These are phyloP conservation scores for Rhamnusium bicolor DNA, from an alignment of 2,888 invertebrate genomes.

Conservation along the genomic window DNA sequence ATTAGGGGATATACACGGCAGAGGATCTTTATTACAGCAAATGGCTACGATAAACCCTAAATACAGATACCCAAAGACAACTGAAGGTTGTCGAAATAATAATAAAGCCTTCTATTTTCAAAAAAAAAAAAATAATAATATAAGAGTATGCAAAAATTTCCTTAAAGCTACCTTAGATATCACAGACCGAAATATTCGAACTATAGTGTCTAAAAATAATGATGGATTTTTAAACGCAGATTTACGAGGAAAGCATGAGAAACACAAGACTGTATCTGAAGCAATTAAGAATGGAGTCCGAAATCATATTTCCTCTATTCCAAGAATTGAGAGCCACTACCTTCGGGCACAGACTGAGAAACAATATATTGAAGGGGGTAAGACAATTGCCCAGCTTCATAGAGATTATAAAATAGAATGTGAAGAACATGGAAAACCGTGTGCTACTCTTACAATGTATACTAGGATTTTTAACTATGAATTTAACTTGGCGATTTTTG, in stretches of 20 bases:
- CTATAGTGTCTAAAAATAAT: slow-evolving; percentile 18
- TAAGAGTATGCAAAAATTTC: slow-evolving; percentile 28
- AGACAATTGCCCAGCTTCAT: slow-evolving; percentile 11
- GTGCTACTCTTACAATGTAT: slow-evolving; percentile 25
- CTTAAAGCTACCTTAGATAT: slow-evolving; percentile 25
- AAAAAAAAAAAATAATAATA: slow-evolving; percentile 28
- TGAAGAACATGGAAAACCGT: slow-evolving; percentile 14
- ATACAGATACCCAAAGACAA: no score
- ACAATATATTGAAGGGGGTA: slow-evolving; percentile 28
- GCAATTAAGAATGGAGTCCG: no score
- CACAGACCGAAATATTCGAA: slow-evolving; percentile 25
- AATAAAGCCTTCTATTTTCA: background rate
- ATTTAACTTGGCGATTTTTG: slow-evolving; percentile 38
- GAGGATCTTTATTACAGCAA: no score
- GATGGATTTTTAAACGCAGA: slow-evolving; percentile 21
- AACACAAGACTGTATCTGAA: no score
- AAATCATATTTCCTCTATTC: slow-evolving; percentile 19
- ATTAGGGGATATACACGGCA: no score
- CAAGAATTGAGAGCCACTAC: slow-evolving; percentile 23
- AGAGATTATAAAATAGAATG: slow-evolving; percentile 33
- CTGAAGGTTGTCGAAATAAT: no score
- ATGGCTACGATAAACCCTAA: no score
- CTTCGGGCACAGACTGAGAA: slow-evolving; percentile 11
- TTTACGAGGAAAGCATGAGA: slow-evolving; percentile 27
- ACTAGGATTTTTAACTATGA: slow-evolving; percentile 34